Conservation (phyloP, 2,888 invertebrate genomes). For the Dryomyza anilis region DNA sequence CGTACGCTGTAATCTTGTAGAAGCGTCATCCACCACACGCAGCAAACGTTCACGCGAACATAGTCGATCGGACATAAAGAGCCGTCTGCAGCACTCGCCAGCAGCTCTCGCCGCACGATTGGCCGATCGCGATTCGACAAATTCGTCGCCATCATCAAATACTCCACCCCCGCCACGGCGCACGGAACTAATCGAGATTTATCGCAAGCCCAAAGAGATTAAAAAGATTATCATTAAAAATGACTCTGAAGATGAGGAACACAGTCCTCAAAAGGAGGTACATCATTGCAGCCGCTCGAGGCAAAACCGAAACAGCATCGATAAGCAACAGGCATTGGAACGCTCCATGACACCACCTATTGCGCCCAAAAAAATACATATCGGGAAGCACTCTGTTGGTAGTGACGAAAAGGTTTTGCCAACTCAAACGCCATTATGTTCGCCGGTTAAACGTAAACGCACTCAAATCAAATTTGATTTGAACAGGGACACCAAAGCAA, state of each 20-base stretch:
- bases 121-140: constrained; percentile 45
- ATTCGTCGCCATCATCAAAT: constrained; percentile 46
- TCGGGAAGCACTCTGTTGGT: not conserved
- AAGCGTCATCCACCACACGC: constrained; percentile 40
- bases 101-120: constrained; percentile 23
- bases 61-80: constrained; percentile 25
- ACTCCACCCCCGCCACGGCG: constrained; percentile 52
- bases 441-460: constrained; percentile 50
- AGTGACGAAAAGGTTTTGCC: constrained; percentile 28
- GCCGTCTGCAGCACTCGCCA: constrained; percentile 25
- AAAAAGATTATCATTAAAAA: constrained; percentile 61
- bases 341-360: constrained; percentile 57
- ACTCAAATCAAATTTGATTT: constrained; percentile 58
- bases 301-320: constrained; percentile 34
- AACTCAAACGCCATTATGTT: constrained; percentile 26
- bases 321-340: constrained; percentile 36
- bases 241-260: constrained; percentile 62
- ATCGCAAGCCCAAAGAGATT: constrained; percentile 53
- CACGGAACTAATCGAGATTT: constrained; percentile 46
- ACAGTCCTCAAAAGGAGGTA: constrained; percentile 43
- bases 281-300: constrained; percentile 27
- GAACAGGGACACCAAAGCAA: constrained; percentile 20
- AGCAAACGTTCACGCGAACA: constrained; percentile 29
- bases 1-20: constrained; percentile 39
- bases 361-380: constrained; percentile 29